These are phyloP conservation scores for Semaprochilodus insignis DNA, from an alignment of 2,797 vertebrate species.

Conservation along the genomic window DNA sequence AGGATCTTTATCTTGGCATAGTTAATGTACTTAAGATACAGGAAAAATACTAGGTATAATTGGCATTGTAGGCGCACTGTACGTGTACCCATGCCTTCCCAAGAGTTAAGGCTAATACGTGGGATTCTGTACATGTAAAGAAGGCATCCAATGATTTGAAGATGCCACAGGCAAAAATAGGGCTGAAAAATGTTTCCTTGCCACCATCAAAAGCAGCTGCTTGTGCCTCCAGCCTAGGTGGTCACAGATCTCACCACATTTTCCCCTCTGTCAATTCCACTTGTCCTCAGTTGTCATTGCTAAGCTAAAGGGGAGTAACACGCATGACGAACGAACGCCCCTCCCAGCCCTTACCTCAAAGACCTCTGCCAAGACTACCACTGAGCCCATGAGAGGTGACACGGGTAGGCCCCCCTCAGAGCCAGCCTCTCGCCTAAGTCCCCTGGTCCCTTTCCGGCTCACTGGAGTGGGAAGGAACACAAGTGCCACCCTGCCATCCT, in stretches of 20 bases:
- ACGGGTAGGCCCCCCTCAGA: conserved; percentile 59
- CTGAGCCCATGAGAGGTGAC: conserved; percentile 43
- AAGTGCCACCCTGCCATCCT: conserved; percentile 68
- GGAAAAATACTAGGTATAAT: neutral
- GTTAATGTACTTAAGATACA: neutral
- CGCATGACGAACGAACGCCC: conserved; percentile 35
- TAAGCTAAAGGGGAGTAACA: conserved; percentile 23
- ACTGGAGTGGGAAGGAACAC: conserved; percentile 75
- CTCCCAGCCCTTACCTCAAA: conserved; percentile 19
- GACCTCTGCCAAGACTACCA: conserved; percentile 51
- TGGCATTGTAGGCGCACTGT: neutral
- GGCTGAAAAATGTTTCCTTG: neutral
- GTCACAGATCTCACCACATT: conserved; percentile 8
- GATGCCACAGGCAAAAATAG: neutral
- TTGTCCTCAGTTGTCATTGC: conserved; percentile 31
- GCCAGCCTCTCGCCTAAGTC: conserved; percentile 60
- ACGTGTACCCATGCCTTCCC: neutral
- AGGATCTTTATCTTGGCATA: neutral
- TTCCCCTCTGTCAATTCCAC: conserved; percentile 12
- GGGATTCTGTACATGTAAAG: neutral
- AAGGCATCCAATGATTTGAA: neutral
- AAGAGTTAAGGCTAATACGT: neutral
- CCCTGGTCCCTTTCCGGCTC: conserved; percentile 79
- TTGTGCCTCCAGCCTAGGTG: neutral
- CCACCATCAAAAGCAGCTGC: conserved; percentile 14